Percentiles rank a stretch among this genome's conserved stretches.
Evolutionary conservation across 2,888 invertebrate genomes (phyloP).

Genomic region (Campaea margaritaria): DNA sequence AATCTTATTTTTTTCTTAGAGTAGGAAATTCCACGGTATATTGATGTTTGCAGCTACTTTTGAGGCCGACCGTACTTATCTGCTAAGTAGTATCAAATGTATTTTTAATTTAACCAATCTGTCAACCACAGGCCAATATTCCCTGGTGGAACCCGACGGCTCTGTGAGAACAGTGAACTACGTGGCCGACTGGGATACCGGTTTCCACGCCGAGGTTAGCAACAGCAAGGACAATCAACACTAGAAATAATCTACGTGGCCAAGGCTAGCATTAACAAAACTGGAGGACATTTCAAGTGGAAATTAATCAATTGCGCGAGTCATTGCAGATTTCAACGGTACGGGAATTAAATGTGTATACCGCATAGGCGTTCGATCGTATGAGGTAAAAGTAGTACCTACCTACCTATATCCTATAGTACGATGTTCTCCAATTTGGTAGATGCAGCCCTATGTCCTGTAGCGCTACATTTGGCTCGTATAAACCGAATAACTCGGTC

Average conservation of each 20-base stretch:
- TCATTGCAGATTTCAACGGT: too few species aligned
- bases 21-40: too few species aligned
- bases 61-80: too few species aligned
- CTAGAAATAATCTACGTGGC: conserved; percentile 45
- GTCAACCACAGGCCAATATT: conserved; percentile 84
- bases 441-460: not conserved
- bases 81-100: too few species aligned
- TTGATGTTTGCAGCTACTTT: too few species aligned
- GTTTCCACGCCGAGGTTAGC: conserved; percentile 90
- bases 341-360: too few species aligned
- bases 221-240: conserved; percentile 86
- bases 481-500: conserved; percentile 4
- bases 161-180: conserved; percentile 91
- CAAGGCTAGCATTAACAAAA: conserved; percentile 4
- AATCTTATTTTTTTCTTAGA: too few species aligned
- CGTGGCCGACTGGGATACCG: conserved; percentile 91
- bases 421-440: not conserved
- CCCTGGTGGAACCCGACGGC: conserved; percentile 90
- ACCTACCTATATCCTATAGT: not conserved
- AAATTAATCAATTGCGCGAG: too few species aligned
- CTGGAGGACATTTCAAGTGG: not conserved
- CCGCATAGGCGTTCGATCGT: too few species aligned
- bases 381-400: too few species aligned
- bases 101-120: not conserved
- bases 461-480: not conserved